These are phyloP conservation scores for Acanthacorydalis orientalis DNA, from an alignment of 2,888 invertebrate species.

Conservation along the genomic window DNA sequence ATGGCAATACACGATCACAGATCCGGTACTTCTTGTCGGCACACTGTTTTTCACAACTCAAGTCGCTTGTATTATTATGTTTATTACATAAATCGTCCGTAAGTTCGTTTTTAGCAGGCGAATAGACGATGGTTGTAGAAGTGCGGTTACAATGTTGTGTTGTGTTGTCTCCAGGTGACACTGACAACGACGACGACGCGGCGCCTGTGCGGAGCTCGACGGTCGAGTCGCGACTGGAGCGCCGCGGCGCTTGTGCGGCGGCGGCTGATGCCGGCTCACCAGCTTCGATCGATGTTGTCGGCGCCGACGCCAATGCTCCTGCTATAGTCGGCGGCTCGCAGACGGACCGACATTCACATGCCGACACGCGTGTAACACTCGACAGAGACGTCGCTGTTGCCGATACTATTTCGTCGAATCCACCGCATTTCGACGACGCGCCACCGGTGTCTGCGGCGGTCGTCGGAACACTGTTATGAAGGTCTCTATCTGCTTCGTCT, in stretches of 20 bases:
- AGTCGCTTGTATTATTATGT: no score
- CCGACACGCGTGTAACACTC: neutral
- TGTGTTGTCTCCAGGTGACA: no score
- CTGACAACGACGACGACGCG: neutral
- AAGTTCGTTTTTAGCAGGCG: no score
- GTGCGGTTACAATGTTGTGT: no score
- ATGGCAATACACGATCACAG: no score
- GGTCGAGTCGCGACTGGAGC: neutral
- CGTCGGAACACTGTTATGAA: conserved; percentile 7
- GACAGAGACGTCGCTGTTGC: neutral
- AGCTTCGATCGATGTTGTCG: conserved; percentile 1
- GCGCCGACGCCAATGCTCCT: neutral
- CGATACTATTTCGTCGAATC: neutral
- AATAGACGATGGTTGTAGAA: no score
- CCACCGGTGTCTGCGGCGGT: conserved; percentile 8
- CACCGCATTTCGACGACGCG: conserved; percentile 6
- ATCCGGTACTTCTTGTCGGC: no score
- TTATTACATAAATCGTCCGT: no score
- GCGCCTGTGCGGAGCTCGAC: neutral
- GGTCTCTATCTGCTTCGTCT: conserved; percentile 10
- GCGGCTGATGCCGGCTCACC: neutral
- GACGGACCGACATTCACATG: neutral
- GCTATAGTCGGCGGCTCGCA: neutral
- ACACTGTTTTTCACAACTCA: no score
- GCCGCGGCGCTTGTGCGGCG: conserved; percentile 1